phyloP scores from a whole-genome alignment of 2,888 invertebrate species.

The Malachius bipustulatus region DNA sequence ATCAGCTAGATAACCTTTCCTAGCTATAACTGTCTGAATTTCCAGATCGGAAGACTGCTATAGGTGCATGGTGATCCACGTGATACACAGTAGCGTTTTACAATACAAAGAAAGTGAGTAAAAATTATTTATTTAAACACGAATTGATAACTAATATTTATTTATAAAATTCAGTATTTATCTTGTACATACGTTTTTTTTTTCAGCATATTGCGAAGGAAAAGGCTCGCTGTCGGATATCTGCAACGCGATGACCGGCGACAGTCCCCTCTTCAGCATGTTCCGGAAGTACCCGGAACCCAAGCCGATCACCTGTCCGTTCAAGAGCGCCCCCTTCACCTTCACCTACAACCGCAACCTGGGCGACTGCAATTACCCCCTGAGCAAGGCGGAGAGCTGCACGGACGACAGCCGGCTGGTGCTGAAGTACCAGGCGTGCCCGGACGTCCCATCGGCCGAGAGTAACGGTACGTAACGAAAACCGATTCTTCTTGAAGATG shows the following conservation, averaged over 20 bases:
- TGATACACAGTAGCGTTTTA: constrained; percentile 62
- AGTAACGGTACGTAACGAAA: constrained; percentile 51
- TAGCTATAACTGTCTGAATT: too few species aligned
- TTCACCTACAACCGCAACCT: constrained; percentile 68
- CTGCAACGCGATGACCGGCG: constrained; percentile 57
- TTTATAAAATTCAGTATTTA: too few species aligned
- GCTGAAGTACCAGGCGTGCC: constrained; percentile 73
- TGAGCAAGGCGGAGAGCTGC: constrained; percentile 70
- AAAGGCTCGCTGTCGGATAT: constrained; percentile 47
- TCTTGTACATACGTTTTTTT: too few species aligned
- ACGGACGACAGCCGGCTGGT: constrained; percentile 70
- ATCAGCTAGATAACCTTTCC: constrained; percentile 12
- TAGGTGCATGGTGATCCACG: constrained; percentile 64
- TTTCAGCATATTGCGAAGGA: constrained; percentile 48
- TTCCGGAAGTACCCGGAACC: constrained; percentile 59
- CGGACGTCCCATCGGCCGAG: constrained; percentile 64
- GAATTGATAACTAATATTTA: too few species aligned
- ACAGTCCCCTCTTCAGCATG: constrained; percentile 62
- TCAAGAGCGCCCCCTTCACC: constrained; percentile 67
- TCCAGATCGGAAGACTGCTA: constrained; percentile 57
- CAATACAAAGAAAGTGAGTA: constrained; percentile 77
- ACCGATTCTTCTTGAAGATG: background rate
- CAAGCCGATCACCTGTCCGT: constrained; percentile 57
- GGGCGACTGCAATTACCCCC: constrained; percentile 63
- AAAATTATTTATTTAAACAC: too few species aligned